Evolutionary conservation across 2,797 vertebrate genomes (phyloP).

Genomic region (Spheniscus humboldti): DNA sequence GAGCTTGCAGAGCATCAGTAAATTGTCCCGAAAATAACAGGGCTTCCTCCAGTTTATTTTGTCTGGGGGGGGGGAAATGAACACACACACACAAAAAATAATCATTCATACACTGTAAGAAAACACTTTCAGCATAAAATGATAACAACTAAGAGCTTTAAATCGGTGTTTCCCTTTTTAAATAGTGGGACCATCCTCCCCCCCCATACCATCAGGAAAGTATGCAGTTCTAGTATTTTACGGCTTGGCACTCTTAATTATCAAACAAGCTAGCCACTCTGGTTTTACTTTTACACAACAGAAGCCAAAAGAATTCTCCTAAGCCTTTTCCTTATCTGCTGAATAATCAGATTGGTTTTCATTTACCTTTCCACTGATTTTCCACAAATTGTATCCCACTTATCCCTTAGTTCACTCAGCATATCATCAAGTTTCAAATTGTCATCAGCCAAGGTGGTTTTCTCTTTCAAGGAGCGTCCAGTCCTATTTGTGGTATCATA

Average conservation of each 20-base stretch:
- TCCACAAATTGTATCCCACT: slow-evolving; percentile 98
- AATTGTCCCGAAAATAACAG: slow-evolving; percentile 97
- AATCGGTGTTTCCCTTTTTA: background rate
- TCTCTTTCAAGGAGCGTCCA: slow-evolving; percentile 94
- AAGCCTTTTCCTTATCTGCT: background rate
- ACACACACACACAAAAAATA: background rate
- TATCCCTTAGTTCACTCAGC: slow-evolving; percentile 96
- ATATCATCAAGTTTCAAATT: slow-evolving; percentile 94
- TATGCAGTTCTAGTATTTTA: background rate
- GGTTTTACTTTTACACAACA: background rate
- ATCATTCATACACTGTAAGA: background rate
- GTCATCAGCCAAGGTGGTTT: slow-evolving; percentile 90
- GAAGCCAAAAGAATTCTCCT: background rate
- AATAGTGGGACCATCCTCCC: background rate
- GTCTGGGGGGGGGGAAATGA: slow-evolving; percentile 67
- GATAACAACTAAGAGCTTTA: background rate
- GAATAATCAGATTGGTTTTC: background rate
- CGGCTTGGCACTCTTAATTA: background rate
- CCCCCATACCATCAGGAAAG: too few species aligned
- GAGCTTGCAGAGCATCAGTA: slow-evolving; percentile 95
- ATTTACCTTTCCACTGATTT: slow-evolving; percentile 96
- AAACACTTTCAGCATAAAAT: background rate
- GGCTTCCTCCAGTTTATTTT: slow-evolving; percentile 98
- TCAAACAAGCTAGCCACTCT: background rate
- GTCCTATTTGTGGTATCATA: slow-evolving; percentile 93